Base-by-base conservation (phyloP, 2,797 vertebrate species). In the Loris lydekkerianus region DNA sequence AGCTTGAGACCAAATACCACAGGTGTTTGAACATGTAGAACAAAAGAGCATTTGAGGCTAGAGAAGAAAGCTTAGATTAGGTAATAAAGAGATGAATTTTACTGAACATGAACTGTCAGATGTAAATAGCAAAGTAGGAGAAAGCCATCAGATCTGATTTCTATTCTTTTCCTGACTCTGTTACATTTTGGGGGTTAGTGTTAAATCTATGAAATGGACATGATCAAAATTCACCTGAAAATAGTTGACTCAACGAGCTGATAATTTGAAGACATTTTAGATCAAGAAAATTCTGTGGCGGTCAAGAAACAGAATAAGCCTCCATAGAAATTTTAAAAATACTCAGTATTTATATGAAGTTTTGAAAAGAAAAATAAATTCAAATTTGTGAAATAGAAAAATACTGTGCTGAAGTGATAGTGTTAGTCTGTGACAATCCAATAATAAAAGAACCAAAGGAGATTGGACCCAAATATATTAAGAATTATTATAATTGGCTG, bases 401-500 rank as follows among this genome's bases (percentile, higher is more conserved):
- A 56, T 72, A 21, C 25, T 25, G 43, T 77, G 31, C 21, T 86
- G 84, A 95, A 58, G 23, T 77, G 14, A 92, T 7, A 75, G 37
- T 67, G 31, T 46, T 67, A 58, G 11, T 95, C 53, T 83, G 27
- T 92, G 34, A 86, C 43, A 93, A 75, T 89, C 84, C 49, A 93
- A 75, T 89, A 95, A 92, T 83, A 81, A 93, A 76, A 90, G 10
- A 84, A 91, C 17, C 34, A 58, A 76, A 96, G 29, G 31, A 89
- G 23, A 75, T 21, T 86, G 7, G 20, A 65, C 6, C 70, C 25
- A 93, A 93, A 95, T 92, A 81, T 93, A 92, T 91, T 94, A 80
- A 80, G 97, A 95, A 93, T 91, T 58, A 72, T 14, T 21, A 91
- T 88, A 93, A 95, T 82, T 93, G 49, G 49, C 49, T 13, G 4